Evolutionary conservation across 2,888 invertebrate genomes (phyloP).

Genomic region (Chymomyza caudatula): DNA sequence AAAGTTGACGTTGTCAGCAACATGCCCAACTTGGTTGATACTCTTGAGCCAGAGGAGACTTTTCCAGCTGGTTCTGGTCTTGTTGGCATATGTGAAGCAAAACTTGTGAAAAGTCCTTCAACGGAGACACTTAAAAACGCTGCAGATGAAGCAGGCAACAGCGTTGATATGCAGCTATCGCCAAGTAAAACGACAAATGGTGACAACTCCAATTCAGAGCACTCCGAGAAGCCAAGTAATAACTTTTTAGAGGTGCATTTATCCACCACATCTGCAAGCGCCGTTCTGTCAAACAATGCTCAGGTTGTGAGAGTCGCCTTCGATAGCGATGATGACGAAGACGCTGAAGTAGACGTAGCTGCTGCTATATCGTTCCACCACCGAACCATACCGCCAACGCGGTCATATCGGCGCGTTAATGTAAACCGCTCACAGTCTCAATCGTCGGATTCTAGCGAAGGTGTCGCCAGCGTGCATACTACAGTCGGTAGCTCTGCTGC

Average conservation of each 20-base stretch:
- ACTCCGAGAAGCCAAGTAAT: background rate
- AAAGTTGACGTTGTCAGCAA: background rate
- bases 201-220: background rate
- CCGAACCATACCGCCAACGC: constrained; percentile 16
- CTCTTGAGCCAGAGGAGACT: background rate
- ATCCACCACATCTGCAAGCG: constrained; percentile 1
- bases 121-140: background rate
- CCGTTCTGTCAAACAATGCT: background rate
- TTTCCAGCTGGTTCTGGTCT: background rate
- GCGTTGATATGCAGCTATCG: background rate
- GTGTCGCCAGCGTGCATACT: background rate
- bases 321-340: constrained; percentile 4
- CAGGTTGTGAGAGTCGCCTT: background rate
- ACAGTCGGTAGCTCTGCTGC: constrained; percentile 26
- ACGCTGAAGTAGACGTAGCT: background rate
- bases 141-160: background rate
- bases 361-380: constrained; percentile 16
- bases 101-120: background rate
- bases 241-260: background rate
- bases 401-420: constrained; percentile 34
- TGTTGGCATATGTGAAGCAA: background rate
- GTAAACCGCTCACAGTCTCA: background rate
- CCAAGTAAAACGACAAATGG: background rate
- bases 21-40: background rate
- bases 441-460: background rate